phyloP scores from a whole-genome alignment of 2,113 vertebrate genomes.

The Malurus cyaneus region DNA sequence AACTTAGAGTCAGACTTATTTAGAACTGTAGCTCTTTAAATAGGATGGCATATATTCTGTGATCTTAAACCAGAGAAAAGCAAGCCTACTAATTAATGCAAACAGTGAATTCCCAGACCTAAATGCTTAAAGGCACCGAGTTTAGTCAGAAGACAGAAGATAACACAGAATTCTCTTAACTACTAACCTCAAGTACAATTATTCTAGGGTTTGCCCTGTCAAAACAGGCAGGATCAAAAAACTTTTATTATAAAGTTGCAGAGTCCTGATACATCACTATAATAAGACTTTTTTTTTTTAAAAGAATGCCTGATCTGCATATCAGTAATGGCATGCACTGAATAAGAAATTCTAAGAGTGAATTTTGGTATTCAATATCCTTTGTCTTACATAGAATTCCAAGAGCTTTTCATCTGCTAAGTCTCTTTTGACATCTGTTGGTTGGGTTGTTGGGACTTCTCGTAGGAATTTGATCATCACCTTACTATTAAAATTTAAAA shows the following conservation, averaged over 20 bases:
- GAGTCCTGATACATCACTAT: background rate
- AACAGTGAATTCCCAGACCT: background rate
- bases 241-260: background rate
- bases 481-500: background rate
- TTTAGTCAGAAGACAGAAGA: background rate
- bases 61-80: background rate
- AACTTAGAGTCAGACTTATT: background rate
- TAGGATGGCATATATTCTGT: fast-evolving
- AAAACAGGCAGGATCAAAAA: background rate
- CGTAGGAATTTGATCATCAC: conserved; percentile 87
- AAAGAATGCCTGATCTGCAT: background rate
- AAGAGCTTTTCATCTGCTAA: conserved; percentile 83
- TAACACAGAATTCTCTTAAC: background rate
- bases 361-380: background rate
- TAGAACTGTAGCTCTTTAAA: background rate
- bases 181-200: background rate
- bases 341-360: background rate
- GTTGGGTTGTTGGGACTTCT: conserved; percentile 81
- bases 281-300: background rate
- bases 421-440: conserved; percentile 80
- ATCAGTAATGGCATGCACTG: background rate
- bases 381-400: conserved; percentile 82
- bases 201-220: background rate
- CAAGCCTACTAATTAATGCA: background rate
- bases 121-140: background rate